phyloP scores from a whole-genome alignment of 2,113 vertebrate genomes.

The Microtus ochrogaster region DNA sequence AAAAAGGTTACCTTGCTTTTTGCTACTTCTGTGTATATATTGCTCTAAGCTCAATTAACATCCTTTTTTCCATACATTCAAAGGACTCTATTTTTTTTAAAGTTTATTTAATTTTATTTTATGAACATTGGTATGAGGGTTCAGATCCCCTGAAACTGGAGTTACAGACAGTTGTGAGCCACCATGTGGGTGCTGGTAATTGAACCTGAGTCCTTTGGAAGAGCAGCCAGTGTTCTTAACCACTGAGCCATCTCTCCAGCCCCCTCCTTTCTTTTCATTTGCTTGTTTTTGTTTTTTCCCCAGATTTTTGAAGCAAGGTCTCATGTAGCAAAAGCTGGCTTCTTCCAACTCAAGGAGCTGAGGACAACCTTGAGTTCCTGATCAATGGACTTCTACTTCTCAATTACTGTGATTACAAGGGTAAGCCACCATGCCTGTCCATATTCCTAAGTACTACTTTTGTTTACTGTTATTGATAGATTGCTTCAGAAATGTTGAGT shows the following conservation, averaged over 20 bases:
- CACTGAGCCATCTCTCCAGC: too few relatives aligned
- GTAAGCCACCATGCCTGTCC: background rate
- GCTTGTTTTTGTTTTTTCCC: background rate
- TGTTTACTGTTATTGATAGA: background rate
- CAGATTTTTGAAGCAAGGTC: background rate
- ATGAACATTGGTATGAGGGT: too few relatives aligned
- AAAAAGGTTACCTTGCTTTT: background rate
- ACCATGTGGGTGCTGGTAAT: too few relatives aligned
- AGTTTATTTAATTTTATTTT: too few relatives aligned
- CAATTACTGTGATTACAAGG: background rate
- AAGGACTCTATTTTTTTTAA: too few relatives aligned
- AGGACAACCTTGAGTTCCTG: background rate
- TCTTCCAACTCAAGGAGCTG: background rate
- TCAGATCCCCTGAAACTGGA: too few relatives aligned
- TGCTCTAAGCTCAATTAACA: background rate
- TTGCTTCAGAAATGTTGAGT: slow-evolving; percentile 43
- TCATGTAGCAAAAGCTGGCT: background rate
- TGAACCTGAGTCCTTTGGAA: too few relatives aligned
- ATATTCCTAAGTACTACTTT: slow-evolving; percentile 27
- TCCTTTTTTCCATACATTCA: background rate
- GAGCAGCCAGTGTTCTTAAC: too few relatives aligned
- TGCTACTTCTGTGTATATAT: background rate
- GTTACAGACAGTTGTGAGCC: too few relatives aligned
- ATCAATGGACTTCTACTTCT: background rate
- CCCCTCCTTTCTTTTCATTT: too few relatives aligned